Evolutionary conservation across 2,888 invertebrate genomes (phyloP), one percentile per base, ranked within the genome.

Genomic region (Dasysyrphus albostriatus): DNA sequence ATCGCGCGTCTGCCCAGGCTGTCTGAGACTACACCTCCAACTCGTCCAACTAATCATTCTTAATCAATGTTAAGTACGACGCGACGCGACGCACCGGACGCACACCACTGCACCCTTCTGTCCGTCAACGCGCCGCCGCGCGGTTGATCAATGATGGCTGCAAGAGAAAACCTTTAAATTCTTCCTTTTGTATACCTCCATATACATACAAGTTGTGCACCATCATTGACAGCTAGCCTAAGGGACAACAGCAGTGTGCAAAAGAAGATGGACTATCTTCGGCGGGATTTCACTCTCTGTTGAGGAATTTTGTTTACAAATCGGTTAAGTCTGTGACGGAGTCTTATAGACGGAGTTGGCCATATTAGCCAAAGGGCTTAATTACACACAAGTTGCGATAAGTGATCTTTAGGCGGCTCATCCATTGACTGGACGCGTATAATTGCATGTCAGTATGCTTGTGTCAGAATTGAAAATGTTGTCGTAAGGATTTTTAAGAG

Each of bases 11-110:
- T 61, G 65, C 65, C 10, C 61, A 19, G 54, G 14, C 32, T 47
- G 63, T 79, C 81, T 73, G 70, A 37, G 69, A 51, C 69, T 75
- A 79, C 87, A 75, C 87, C 83, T 75, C 72, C 83, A 87, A 78
- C 63, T 82, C 83, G 74, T 65, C 72, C 83, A 74, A 83, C 83
- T 83, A 87, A 87, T 87, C 87, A 79, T 79, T 83, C 78, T 78
- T 67, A 78, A 83, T 78, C 83, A 87, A 78, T 54, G 69, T 83
- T 82, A 74, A 87, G 78, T 83, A 83, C 82, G 72, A 65, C 32
- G 63, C 24, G 24, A 1, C 24, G 24, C 56, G 42, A 9, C 32
- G 5, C 34, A 10, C 58, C 16, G 24, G 24, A 24, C 24, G 24
- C 24, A 10, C 58, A 9, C 37, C 10, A 0, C n/a, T n/a, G 12